A percentile compares a stretch with the other conserved stretches of the same genome.
phyloP scores from a whole-genome alignment of 2,113 vertebrate species.

The Lagenorhynchus albirostris region DNA sequence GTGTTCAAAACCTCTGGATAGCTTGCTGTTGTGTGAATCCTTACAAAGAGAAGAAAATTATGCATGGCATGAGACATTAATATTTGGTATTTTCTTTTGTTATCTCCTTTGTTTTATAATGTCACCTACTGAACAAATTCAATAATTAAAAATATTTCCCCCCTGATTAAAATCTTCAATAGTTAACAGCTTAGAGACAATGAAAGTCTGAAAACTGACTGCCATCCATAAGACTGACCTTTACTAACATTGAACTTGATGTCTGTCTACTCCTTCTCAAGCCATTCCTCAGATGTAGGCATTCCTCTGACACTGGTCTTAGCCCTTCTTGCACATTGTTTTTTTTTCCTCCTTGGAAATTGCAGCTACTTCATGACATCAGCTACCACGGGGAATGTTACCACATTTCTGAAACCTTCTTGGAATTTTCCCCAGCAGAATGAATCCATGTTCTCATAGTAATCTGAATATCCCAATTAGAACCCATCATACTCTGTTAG shows the following conservation, averaged over 20 bases:
- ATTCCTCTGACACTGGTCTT: neutral
- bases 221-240: neutral
- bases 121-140: slow-evolving; percentile 35
- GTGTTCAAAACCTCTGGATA: slow-evolving; percentile 43
- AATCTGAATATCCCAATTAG: slow-evolving; percentile 22
- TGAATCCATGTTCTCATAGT: neutral
- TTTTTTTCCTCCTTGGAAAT: neutral
- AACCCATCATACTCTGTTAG: neutral
- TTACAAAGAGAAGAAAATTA: slow-evolving; percentile 44
- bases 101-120: slow-evolving; percentile 49
- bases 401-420: neutral
- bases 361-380: neutral
- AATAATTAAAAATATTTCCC: neutral
- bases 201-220: slow-evolving; percentile 1
- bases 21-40: slow-evolving; percentile 14
- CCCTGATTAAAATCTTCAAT: neutral
- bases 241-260: neutral
- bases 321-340: neutral
- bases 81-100: slow-evolving; percentile 45
- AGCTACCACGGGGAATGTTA: neutral
- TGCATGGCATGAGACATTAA: slow-evolving; percentile 31
- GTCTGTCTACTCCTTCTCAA: neutral
- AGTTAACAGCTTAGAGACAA: slow-evolving; percentile 8
- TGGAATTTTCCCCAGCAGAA: neutral
- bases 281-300: neutral